Conservation (phyloP, 1,140 invertebrate species). For the Chrysomallon squamiferum region DNA sequence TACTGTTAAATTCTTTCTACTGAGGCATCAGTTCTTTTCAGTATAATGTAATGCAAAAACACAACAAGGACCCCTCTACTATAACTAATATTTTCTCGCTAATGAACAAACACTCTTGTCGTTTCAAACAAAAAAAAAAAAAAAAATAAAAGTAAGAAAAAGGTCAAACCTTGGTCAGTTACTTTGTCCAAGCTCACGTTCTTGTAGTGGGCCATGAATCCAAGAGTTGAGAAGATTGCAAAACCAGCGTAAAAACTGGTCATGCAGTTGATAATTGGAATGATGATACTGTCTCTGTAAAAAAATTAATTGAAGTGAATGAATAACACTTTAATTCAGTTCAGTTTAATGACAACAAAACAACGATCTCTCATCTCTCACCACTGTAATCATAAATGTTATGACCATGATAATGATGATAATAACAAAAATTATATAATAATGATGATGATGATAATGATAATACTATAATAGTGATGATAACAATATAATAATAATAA, state of each 20-base stretch:
- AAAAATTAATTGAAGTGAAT: not conserved
- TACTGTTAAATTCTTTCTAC: too few relatives aligned
- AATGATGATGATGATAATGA: not conserved
- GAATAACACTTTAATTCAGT: not conserved
- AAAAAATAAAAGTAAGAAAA: too few relatives aligned
- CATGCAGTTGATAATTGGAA: constrained; percentile 89
- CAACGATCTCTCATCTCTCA: not conserved
- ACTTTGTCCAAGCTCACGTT: constrained; percentile 50
- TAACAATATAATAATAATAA: not conserved
- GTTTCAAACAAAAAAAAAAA: too few relatives aligned
- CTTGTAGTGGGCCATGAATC: constrained; percentile 56
- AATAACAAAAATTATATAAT: not conserved
- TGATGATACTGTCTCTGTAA: constrained; percentile 79
- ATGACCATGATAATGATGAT: not conserved
- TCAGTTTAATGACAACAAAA: not conserved
- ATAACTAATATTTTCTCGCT: too few relatives aligned
- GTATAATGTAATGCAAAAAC: too few relatives aligned
- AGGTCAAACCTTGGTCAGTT: constrained; percentile 18
- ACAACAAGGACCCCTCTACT: too few relatives aligned
- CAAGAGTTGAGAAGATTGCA: constrained; percentile 59
- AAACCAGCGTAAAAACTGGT: constrained; percentile 60
- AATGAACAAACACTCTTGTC: too few relatives aligned
- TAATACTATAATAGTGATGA: not conserved
- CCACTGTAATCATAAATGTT: not conserved
- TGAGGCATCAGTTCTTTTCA: too few relatives aligned